Evolutionary conservation across 1,140 invertebrate genomes (phyloP).

Genomic region (Cecropterus lyciades): DNA sequence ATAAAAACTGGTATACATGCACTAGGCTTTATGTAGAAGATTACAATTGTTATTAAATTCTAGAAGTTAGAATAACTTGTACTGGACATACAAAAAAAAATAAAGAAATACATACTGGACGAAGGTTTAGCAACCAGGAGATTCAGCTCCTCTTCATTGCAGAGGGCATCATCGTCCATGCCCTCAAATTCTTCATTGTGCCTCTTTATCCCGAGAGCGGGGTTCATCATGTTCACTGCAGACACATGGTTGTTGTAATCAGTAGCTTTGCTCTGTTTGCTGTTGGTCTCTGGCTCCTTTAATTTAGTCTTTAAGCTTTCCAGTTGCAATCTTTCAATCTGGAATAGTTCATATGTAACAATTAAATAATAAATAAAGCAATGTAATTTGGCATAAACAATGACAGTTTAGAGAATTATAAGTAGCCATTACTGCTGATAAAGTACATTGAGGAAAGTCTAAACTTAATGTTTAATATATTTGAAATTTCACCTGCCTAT

Average conservation of each 20-base stretch:
- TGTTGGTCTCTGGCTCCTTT: not conserved
- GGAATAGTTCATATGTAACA: conserved; percentile 14
- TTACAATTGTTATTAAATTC: too few species aligned
- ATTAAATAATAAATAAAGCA: too few species aligned
- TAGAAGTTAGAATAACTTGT: too few species aligned
- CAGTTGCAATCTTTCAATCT: conserved; percentile 69
- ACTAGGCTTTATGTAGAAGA: too few species aligned
- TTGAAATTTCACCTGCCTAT: too few species aligned
- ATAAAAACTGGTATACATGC: too few species aligned
- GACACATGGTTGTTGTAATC: conserved; percentile 26
- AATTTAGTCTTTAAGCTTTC: conserved; percentile 57
- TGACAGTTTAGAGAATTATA: too few species aligned
- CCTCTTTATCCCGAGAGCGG: conserved; percentile 3
- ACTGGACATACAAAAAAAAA: too few species aligned
- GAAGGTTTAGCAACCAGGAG: conserved; percentile 48
- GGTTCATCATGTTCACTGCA: conserved; percentile 51
- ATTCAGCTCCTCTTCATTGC: conserved; percentile 59
- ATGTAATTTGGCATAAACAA: too few species aligned
- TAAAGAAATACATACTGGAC: conserved; percentile 45
- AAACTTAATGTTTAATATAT: too few species aligned
- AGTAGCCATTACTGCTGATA: too few species aligned
- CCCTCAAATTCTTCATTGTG: not conserved
- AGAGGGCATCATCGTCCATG: conserved; percentile 43
- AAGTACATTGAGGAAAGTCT: too few species aligned
- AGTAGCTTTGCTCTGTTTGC: not conserved